Conservation (phyloP, 53 echinoderm and acorn worm species). For the Holothuria leucospilota region DNA sequence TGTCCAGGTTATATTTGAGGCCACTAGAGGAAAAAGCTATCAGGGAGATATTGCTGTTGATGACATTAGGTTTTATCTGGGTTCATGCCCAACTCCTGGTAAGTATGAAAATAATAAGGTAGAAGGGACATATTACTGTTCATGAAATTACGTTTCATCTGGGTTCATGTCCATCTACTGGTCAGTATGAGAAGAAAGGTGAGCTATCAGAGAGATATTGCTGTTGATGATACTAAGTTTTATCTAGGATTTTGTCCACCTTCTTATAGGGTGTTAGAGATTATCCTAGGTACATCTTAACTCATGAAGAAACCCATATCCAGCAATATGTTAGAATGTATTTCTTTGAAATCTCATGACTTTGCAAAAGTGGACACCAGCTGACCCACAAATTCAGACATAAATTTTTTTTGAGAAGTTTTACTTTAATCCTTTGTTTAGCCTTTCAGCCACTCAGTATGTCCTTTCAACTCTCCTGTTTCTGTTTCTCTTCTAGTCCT, state of each 20-base stretch:
- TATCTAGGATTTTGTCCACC: conserved; percentile 14
- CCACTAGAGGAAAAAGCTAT: conserved; percentile 8
- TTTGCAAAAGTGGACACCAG: background rate
- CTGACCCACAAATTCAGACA: no score
- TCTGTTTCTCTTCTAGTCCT: background rate
- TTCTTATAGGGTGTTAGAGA: background rate
- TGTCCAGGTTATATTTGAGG: background rate
- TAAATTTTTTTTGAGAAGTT: no score
- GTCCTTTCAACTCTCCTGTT: no score
- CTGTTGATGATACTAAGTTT: conserved; percentile 31
- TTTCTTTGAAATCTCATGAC: background rate
- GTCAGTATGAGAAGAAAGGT: background rate
- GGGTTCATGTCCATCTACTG: no score
- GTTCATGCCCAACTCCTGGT: background rate
- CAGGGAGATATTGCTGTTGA: conserved; percentile 50
- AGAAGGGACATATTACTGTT: background rate
- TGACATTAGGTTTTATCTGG: conserved; percentile 18
- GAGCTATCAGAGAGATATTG: conserved; percentile 20
- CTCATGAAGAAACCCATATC: background rate
- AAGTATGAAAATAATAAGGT: background rate
- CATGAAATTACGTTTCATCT: no score
- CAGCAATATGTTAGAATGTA: background rate
- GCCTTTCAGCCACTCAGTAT: no score
- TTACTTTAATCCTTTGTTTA: no score
- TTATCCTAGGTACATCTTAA: background rate